Evolutionary conservation across 1,140 invertebrate species (phyloP).

Genomic region (Reticulitermes speratus): DNA sequence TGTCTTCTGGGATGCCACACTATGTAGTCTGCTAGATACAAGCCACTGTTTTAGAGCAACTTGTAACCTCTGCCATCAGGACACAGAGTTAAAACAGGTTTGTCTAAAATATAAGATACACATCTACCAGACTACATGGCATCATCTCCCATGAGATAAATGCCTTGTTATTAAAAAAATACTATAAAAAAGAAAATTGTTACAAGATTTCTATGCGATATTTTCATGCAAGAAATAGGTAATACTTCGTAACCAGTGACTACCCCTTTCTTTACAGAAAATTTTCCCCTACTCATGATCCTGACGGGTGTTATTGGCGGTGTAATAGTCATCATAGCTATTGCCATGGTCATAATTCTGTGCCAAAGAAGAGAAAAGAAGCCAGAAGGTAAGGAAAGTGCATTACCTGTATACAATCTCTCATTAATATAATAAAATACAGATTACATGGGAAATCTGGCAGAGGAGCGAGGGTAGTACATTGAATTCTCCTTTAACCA

Average conservation of each 20-base stretch:
- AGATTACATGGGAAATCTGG: neutral
- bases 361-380: constrained; percentile 59
- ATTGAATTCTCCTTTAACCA: neutral
- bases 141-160: too few species aligned
- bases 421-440: neutral
- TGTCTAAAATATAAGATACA: too few species aligned
- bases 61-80: too few species aligned
- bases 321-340: constrained; percentile 61
- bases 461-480: neutral
- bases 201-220: too few species aligned
- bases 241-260: neutral
- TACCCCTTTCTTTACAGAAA: constrained; percentile 52
- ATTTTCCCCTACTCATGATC: constrained; percentile 62
- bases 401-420: neutral
- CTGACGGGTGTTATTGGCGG: constrained; percentile 63
- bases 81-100: too few species aligned
- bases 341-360: constrained; percentile 64
- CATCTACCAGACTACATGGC: too few species aligned
- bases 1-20: too few species aligned
- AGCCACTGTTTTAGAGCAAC: too few species aligned
- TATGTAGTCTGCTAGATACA: too few species aligned
- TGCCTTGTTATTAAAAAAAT: too few species aligned
- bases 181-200: too few species aligned
- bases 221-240: too few species aligned
- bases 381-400: constrained; percentile 41